Evolutionary conservation across 2,113 vertebrate genomes (phyloP), one percentile per base, ranked within the genome.

Genomic region (Cebus imitator): DNA sequence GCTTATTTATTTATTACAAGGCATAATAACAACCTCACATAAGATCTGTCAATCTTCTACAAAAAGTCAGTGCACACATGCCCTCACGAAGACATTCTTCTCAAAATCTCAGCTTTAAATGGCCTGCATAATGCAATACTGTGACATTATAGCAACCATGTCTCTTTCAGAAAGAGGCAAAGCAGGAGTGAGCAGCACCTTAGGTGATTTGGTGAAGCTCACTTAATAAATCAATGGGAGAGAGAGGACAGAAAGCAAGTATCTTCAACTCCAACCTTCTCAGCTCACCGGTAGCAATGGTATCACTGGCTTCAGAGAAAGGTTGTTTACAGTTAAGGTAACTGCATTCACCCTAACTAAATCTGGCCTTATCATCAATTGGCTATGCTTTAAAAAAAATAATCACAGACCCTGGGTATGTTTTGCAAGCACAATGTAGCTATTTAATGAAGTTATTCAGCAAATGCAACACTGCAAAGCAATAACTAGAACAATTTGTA

Each of bases 71-170:
- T 0, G 10, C 6, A 8, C 16, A 23, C n/a, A n/a, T 1, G 6
- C 32, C 17, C 5, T 5, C 12, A 55, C 4, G 4, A 0, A 30
- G 11, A 11, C 32, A 2, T 17, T 17, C n/a, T 3, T 12, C 25
- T 40, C 5, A 21, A 21, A 20, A 35, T 1, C 6, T 48, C 30
- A 13, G 55, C 45, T 14, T 75, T 21, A 1, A 1, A 0, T 18
- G 8, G 2, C 8, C 6, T 0, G 1, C 3, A 3, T 0, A 21
- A 11, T 20, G 23, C 32, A 35, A 57, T 0, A 2, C 5, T 2
- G 4, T 13, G 9, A 7, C 10, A 12, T 48, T 8, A 52, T 0
- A 0, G 16, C 4, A 4, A 12, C 9, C 25, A 7, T 1, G 2
- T 6, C 20, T 16, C 12, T 5, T 12, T 5, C 5, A 30, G 10